phyloP scores from a whole-genome alignment of 64 coral and sea anemone species.

The Acropora yongei region DNA sequence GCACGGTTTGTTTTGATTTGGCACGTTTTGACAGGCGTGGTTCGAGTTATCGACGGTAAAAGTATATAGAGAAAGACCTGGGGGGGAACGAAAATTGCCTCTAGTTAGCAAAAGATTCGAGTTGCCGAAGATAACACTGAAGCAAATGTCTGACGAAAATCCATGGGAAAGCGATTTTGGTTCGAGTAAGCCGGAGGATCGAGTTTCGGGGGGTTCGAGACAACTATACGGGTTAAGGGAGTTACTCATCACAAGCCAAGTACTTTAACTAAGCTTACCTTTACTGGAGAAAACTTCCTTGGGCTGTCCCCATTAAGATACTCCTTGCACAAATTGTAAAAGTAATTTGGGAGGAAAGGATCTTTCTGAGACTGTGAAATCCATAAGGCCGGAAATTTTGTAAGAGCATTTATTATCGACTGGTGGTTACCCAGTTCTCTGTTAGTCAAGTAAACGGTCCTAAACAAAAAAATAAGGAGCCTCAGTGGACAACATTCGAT shows the following conservation, averaged over 20 bases:
- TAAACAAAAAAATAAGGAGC: too few species aligned
- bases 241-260: neutral
- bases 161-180: too few species aligned
- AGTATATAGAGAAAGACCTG: neutral
- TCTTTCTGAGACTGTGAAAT: neutral
- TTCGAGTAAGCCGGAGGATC: too few species aligned
- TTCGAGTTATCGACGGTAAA: neutral
- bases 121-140: too few species aligned
- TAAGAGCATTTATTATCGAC: constrained; percentile 7
- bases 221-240: too few species aligned
- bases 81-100: neutral
- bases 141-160: too few species aligned
- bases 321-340: constrained; percentile 5
- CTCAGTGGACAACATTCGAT: too few species aligned
- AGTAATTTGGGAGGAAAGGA: constrained; percentile 1
- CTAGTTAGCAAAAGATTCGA: neutral
- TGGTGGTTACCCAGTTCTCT: constrained; percentile 20
- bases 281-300: constrained; percentile 14
- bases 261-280: neutral
- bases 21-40: neutral
- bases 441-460: constrained; percentile 23
- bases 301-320: constrained; percentile 8
- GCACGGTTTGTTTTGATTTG: neutral
- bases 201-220: too few species aligned
- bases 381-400: neutral